Evolutionary conservation across 2,113 vertebrate species (phyloP).

Genomic region (Proteles cristata): DNA sequence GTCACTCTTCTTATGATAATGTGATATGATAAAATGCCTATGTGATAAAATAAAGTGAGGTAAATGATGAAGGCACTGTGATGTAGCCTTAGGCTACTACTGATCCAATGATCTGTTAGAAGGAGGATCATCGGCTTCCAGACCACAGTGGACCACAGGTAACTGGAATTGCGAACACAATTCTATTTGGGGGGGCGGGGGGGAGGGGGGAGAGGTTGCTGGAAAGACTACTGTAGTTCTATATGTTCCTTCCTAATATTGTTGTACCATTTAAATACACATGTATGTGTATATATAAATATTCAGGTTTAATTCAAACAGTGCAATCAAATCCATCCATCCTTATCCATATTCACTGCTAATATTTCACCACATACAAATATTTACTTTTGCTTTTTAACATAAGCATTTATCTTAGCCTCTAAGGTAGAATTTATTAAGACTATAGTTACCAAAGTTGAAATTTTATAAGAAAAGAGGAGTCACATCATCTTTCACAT

Average conservation of each 20-base stretch:
- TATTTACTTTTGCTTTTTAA: slow-evolving; percentile 38
- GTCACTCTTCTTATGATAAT: background rate
- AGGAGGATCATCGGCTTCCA: background rate
- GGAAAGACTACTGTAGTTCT: background rate
- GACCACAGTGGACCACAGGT: background rate
- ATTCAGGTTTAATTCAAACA: background rate
- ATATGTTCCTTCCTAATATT: background rate
- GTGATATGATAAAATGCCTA: background rate
- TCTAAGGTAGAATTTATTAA: slow-evolving; percentile 13
- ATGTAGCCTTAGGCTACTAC: background rate
- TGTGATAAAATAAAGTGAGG: background rate
- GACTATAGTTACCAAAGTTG: background rate
- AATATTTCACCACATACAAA: slow-evolving; percentile 22
- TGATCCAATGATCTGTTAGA: background rate
- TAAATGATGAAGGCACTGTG: background rate
- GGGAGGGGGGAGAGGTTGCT: background rate
- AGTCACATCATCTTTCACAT: background rate
- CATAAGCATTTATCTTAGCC: background rate
- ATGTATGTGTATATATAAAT: background rate
- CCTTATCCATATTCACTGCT: background rate
- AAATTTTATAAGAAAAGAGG: slow-evolving; percentile 24
- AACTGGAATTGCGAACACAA: background rate
- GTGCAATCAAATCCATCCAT: background rate
- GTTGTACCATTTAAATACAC: background rate
- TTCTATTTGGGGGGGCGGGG: background rate